These are phyloP conservation scores for Ptychadena robeensis DNA, from an alignment of 2,797 vertebrate genomes.

Conservation along the genomic window DNA sequence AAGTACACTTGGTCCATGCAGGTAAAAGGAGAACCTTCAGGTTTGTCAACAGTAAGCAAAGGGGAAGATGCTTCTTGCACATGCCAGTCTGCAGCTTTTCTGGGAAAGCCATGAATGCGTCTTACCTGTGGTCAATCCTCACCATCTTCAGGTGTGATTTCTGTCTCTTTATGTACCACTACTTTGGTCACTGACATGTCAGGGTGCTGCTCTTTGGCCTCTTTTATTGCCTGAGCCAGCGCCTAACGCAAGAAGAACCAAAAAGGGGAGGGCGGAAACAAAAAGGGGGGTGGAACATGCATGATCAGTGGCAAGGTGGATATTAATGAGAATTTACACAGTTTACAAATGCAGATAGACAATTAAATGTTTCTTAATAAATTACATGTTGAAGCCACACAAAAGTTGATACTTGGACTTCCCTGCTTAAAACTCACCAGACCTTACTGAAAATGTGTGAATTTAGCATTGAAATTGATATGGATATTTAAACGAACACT, in stretches of 20 bases:
- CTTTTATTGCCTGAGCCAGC: conserved; percentile 99
- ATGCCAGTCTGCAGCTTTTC: conserved; percentile 72
- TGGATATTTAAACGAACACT: too few relatives aligned
- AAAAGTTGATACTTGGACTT: conserved; percentile 44
- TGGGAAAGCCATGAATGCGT: conserved; percentile 69
- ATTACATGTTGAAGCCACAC: conserved; percentile 59
- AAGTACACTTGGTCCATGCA: conserved; percentile 62
- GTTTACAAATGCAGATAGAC: conserved; percentile 73
- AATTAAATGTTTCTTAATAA: conserved; percentile 68
- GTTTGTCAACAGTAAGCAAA: conserved; percentile 65
- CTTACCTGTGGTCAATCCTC: conserved; percentile 98
- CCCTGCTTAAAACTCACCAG: neutral
- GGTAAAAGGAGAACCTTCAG: conserved; percentile 68
- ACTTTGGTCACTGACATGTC: conserved; percentile 99
- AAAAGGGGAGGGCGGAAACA: conserved; percentile 80
- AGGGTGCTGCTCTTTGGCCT: conserved; percentile 99
- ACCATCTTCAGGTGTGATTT: conserved; percentile 95
- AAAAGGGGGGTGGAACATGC: conserved; percentile 87
- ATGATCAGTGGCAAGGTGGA: conserved; percentile 82
- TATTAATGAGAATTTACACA: conserved; percentile 75
- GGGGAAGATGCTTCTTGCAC: conserved; percentile 73
- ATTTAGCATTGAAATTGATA: too few relatives aligned
- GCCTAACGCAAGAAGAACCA: conserved; percentile 90
- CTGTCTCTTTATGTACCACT: conserved; percentile 99
- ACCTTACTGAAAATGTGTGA: neutral